These are phyloP conservation scores for Cephalopterus ornatus DNA, from an alignment of 2,113 vertebrate species.

Conservation along the genomic window DNA sequence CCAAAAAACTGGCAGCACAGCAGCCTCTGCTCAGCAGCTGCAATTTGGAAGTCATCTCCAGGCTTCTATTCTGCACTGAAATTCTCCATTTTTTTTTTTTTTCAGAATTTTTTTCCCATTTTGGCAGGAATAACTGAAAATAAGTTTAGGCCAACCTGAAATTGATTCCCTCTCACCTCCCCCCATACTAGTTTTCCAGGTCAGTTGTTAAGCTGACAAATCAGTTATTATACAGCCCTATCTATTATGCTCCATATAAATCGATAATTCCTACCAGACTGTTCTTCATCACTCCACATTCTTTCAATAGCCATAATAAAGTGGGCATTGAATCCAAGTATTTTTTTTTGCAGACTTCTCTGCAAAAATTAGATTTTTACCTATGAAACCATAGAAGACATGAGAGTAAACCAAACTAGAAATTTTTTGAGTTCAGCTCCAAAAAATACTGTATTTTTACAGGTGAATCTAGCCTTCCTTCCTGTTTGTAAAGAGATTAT, in stretches of 20 bases:
- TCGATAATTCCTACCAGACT: not conserved
- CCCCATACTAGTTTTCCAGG: not conserved
- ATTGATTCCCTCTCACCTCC: not conserved
- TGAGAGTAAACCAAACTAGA: not conserved
- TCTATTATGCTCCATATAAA: not conserved
- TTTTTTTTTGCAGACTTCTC: not conserved
- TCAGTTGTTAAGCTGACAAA: not conserved
- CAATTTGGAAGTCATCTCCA: not conserved
- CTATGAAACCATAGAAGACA: not conserved
- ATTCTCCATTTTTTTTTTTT: not conserved
- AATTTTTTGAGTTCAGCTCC: not conserved
- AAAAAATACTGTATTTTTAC: not conserved
- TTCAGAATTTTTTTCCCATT: not conserved
- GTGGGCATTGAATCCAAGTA: not conserved
- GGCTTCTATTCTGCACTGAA: not conserved
- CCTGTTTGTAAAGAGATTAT: not conserved
- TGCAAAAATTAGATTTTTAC: not conserved
- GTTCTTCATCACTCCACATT: not conserved
- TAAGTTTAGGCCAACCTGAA: not conserved
- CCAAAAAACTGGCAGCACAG: not conserved
- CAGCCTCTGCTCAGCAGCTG: not conserved
- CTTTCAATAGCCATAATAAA: not conserved
- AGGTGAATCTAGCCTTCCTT: not conserved
- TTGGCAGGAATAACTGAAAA: not conserved
- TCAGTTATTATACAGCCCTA: not conserved